A percentile compares a stretch with the other conserved stretches of the same genome.
Conservation (phyloP, 2,797 vertebrate species). For the Aulostomus chinensis region DNA sequence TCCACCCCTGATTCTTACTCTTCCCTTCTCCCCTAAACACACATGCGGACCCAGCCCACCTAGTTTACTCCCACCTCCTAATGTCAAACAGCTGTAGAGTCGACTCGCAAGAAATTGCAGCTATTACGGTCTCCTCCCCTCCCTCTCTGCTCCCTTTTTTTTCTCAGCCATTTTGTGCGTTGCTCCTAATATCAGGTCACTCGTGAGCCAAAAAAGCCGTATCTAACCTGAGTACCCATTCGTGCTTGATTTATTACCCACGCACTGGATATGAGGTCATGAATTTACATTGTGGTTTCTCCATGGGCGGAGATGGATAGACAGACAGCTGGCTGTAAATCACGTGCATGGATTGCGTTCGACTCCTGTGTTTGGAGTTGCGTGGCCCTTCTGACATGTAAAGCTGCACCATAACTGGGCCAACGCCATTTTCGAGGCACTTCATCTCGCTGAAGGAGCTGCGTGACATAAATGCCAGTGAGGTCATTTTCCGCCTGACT, state of each 20-base stretch:
- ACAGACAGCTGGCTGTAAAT: constrained; percentile 49
- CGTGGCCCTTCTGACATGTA: constrained; percentile 19
- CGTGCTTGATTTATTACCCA: constrained; percentile 33
- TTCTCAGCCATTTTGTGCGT: constrained; percentile 31
- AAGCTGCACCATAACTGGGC: constrained; percentile 15
- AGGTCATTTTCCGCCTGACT: constrained; percentile 43
- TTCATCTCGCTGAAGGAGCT: constrained; percentile 52
- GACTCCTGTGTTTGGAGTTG: constrained; percentile 6
- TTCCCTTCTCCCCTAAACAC: constrained; percentile 31
- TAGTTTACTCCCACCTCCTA: constrained; percentile 61
- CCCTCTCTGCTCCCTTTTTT: constrained; percentile 6
- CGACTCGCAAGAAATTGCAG: constrained; percentile 32
- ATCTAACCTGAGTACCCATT: neutral
- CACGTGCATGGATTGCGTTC: constrained; percentile 11
- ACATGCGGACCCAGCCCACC: constrained; percentile 43
- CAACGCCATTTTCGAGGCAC: constrained; percentile 41
- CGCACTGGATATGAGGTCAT: constrained; percentile 28
- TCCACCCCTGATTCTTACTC: constrained; percentile 44
- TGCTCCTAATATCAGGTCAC: constrained; percentile 31
- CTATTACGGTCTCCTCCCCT: constrained; percentile 23
- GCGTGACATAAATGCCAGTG: constrained; percentile 39
- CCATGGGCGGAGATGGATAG: constrained; percentile 38
- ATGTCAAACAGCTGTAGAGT: constrained; percentile 74
- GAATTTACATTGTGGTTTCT: constrained; percentile 35
- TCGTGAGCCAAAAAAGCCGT: neutral